phyloP scores from a whole-genome alignment of 2,113 vertebrate species.

The Macrotus californicus region DNA sequence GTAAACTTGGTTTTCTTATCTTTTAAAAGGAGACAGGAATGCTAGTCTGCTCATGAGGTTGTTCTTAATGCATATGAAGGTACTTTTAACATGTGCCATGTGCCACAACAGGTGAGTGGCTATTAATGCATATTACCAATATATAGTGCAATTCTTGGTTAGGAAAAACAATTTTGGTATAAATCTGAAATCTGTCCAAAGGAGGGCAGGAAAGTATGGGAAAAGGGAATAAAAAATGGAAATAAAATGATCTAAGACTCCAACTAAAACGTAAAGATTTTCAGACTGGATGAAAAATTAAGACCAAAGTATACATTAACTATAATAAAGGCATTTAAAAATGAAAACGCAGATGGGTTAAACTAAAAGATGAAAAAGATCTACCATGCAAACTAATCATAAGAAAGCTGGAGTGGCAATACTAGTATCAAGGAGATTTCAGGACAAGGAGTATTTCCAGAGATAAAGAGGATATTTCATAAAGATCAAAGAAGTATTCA shows the following conservation, averaged over 20 bases:
- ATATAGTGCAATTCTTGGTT: neutral
- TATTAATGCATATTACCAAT: neutral
- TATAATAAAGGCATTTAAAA: neutral
- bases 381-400: neutral
- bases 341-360: neutral
- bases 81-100: too few species aligned
- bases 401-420: accelerated
- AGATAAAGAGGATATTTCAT: neutral
- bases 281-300: neutral
- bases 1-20: neutral
- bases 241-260: neutral
- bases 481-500: too few species aligned
- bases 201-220: neutral
- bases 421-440: too few species aligned
- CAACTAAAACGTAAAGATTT: neutral
- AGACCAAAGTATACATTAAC: neutral
- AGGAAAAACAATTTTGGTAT: neutral
- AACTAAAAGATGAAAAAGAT: neutral
- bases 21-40: neutral
- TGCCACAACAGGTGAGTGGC: neutral
- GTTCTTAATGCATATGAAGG: neutral
- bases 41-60: too few species aligned
- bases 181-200: neutral
- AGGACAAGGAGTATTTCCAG: neutral
- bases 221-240: neutral